Evolutionary conservation across 1,140 invertebrate species (phyloP).

Genomic region (Cotesia chilonis): DNA sequence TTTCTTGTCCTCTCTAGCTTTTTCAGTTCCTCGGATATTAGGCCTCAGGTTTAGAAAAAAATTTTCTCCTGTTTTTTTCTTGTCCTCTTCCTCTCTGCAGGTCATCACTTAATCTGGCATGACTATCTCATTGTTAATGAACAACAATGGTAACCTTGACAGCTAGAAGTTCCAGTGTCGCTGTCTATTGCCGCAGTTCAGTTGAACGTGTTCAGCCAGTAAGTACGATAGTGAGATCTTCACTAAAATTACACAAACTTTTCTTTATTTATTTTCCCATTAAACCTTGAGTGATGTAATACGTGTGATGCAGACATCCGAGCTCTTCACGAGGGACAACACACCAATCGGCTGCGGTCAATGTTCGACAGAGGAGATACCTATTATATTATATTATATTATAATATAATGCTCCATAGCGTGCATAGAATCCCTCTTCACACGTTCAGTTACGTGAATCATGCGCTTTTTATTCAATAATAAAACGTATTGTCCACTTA

Average conservation of each 20-base stretch:
- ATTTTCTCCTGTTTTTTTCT: background rate
- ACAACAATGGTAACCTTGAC: conserved; percentile 5
- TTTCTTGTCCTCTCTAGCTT: background rate
- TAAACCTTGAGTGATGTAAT: conserved; percentile 9
- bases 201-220: no score
- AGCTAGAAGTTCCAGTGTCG: background rate
- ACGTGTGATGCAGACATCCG: background rate
- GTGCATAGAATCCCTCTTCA: no score
- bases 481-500: no score
- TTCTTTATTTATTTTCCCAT: background rate
- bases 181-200: no score
- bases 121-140: background rate
- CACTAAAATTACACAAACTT: no score
- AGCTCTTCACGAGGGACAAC: background rate
- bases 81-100: background rate
- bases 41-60: background rate
- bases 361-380: background rate
- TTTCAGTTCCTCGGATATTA: no score
- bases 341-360: background rate
- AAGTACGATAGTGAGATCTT: no score
- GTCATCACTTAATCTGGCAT: background rate
- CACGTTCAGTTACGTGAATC: no score
- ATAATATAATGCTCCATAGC: no score
- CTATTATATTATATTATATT: no score
- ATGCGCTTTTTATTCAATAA: no score